Evolutionary conservation across 2,888 invertebrate species (phyloP).

Genomic region (Linnaemya tessellans): DNA sequence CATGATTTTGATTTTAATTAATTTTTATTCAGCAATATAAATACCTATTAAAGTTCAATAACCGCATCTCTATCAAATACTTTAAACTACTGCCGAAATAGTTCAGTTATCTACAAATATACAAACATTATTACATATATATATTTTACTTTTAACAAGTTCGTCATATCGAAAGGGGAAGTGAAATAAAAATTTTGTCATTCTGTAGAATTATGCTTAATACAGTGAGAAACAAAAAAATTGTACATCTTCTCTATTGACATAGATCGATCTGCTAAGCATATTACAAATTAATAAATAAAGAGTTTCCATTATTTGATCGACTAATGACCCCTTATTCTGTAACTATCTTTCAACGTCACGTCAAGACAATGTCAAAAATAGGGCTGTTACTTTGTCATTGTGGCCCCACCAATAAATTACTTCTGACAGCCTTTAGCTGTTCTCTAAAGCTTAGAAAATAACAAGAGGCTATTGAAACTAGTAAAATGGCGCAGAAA

Average conservation of each 20-base stretch:
- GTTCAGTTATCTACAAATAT: neutral
- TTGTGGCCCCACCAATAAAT: no score
- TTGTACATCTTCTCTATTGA: neutral
- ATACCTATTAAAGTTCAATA: conserved; percentile 46
- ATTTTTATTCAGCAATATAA: conserved; percentile 24
- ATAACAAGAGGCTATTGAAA: no score
- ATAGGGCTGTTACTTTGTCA: no score
- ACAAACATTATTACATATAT: neutral
- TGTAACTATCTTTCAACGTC: no score
- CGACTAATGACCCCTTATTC: no score
- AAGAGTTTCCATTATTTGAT: no score
- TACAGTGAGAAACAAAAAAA: neutral
- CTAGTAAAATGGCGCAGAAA: no score
- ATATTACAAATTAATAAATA: neutral
- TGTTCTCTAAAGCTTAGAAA: no score
- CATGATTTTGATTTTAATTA: conserved; percentile 25
- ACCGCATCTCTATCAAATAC: conserved; percentile 43
- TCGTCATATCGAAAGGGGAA: conserved; percentile 46
- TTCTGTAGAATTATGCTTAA: neutral
- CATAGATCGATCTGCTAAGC: neutral
- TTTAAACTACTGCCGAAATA: conserved; percentile 14
- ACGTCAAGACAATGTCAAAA: no score
- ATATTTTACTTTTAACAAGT: neutral
- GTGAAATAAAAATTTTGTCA: conserved; percentile 16
- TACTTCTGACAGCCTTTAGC: no score